These are phyloP conservation scores for Dinocampus coccinellae DNA, from an alignment of 2,888 invertebrate species.

Conservation along the genomic window DNA sequence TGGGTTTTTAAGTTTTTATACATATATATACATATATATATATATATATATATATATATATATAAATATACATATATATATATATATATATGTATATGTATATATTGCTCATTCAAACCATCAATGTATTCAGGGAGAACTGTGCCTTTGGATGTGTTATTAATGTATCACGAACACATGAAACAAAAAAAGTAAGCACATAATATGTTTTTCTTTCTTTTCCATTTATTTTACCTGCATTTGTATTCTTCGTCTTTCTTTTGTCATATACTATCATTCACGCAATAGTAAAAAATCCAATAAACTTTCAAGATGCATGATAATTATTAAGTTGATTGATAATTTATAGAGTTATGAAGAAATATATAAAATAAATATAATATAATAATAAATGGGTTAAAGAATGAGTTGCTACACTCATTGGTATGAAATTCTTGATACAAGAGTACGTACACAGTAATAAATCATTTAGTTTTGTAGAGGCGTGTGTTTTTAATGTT, in stretches of 20 bases:
- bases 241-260: conserved; percentile 21
- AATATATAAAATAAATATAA: neutral
- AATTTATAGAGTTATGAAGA: neutral
- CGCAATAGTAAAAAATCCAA: neutral
- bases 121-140: conserved; percentile 22
- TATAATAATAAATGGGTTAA: neutral
- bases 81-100: neutral
- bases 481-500: conserved; percentile 16
- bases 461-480: conserved; percentile 14
- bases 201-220: neutral
- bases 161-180: neutral
- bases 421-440: neutral
- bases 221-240: neutral
- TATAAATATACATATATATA: neutral
- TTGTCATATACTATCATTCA: neutral
- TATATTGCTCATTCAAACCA: neutral
- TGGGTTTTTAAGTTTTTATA: conserved; percentile 2
- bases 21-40: neutral
- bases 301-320: neutral
- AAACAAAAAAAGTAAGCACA: conserved; percentile 14
- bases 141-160: conserved; percentile 26
- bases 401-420: neutral
- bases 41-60: neutral
- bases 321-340: neutral
- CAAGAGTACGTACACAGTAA: neutral